Percentiles rank a stretch among this genome's conserved stretches.
phyloP scores from a whole-genome alignment of 2,113 vertebrate species.

The Neodon shergylaensis region DNA sequence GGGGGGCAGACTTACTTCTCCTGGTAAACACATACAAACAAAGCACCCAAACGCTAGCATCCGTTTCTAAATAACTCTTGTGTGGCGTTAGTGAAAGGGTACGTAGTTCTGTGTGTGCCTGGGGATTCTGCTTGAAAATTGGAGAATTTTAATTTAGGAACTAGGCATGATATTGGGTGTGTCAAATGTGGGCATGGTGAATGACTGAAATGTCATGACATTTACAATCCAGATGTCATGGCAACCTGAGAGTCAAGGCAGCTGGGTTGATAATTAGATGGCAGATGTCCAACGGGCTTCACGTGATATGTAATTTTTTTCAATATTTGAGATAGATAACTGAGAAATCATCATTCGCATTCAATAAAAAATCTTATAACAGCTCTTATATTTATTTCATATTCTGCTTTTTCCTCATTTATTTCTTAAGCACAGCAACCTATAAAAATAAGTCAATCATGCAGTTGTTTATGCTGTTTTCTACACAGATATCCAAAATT shows the following conservation, averaged over 20 bases:
- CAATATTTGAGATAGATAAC: slow-evolving; percentile 37
- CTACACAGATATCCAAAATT: neutral
- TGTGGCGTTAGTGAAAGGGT: neutral
- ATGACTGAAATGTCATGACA: slow-evolving; percentile 71
- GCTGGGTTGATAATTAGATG: slow-evolving; percentile 61
- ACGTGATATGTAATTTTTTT: neutral
- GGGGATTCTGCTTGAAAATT: slow-evolving; percentile 41
- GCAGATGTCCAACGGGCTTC: slow-evolving; percentile 62
- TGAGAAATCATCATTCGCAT: slow-evolving; percentile 37
- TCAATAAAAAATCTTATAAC: neutral
- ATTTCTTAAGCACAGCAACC: neutral
- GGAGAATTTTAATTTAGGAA: slow-evolving; percentile 35
- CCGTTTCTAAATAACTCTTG: neutral
- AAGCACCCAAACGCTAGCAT: neutral
- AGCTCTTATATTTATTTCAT: neutral
- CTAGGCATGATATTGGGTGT: slow-evolving; percentile 10
- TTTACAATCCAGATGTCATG: slow-evolving; percentile 74
- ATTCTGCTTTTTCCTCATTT: neutral
- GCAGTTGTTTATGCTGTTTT: neutral
- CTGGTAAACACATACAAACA: neutral
- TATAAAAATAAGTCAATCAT: neutral
- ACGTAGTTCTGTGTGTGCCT: neutral
- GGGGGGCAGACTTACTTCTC: neutral
- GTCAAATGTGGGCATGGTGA: neutral
- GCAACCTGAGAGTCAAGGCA: slow-evolving; percentile 56